Conservation (phyloP, 2,888 invertebrate genomes). For the Neoitamus cyanurus region DNA sequence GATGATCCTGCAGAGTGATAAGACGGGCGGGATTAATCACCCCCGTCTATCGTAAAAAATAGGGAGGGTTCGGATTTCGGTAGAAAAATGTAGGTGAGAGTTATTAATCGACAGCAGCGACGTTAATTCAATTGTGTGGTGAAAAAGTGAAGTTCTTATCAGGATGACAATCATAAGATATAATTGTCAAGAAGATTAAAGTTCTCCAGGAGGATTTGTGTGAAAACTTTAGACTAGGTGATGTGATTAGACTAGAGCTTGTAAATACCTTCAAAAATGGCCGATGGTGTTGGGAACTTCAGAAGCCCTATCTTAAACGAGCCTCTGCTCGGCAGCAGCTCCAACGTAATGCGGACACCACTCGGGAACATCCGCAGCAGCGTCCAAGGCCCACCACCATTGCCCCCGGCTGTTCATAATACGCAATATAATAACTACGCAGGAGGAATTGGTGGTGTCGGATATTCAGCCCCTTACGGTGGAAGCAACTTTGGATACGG, state of each 20-base stretch:
- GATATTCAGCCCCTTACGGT: background rate
- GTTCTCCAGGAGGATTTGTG: constrained; percentile 16
- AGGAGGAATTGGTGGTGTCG: background rate
- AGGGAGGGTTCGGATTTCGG: background rate
- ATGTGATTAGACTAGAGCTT: constrained; percentile 4
- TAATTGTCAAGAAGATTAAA: constrained; percentile 41
- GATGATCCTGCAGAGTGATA: background rate
- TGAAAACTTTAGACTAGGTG: background rate
- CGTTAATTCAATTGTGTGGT: background rate
- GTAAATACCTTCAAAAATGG: background rate
- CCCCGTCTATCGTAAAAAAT: background rate
- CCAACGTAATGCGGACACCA: constrained; percentile 59
- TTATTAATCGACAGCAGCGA: background rate
- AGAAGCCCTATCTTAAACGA: constrained; percentile 60
- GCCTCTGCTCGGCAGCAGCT: constrained; percentile 48
- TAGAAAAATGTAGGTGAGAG: background rate
- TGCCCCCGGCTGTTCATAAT: constrained; percentile 54
- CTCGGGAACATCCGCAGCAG: constrained; percentile 59
- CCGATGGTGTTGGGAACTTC: constrained; percentile 54
- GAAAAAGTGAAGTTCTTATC: background rate
- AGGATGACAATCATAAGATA: constrained; percentile 13
- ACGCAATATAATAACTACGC: background rate
- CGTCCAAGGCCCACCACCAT: constrained; percentile 57
- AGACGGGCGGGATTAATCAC: background rate
- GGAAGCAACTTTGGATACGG: background rate